A percentile compares a stretch with the other conserved stretches of the same genome.
Conservation (phyloP, 2,888 invertebrate species). For the Caenorhabditis sp. region DNA sequence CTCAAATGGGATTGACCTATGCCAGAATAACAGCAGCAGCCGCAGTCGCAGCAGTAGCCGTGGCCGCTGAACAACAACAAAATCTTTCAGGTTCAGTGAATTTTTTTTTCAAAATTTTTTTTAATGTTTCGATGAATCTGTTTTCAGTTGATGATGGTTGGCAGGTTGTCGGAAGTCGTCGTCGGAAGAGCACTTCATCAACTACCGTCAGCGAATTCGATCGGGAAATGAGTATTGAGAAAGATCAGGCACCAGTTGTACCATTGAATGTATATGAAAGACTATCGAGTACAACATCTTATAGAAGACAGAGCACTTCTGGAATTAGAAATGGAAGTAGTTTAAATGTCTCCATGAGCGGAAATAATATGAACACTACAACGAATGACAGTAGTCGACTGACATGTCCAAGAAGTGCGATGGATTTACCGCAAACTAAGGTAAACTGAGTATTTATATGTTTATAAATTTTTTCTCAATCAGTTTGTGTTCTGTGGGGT, state of each 20-base stretch:
- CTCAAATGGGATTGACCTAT: conserved; percentile 13
- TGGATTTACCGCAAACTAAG: conserved; percentile 63
- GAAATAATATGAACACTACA: not conserved
- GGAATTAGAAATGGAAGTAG: no score
- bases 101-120: not conserved
- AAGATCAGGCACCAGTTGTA: conserved; percentile 11
- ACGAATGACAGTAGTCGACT: conserved; percentile 10
- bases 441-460: no score
- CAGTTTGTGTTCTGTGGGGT: no score
- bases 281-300: conserved; percentile 22
- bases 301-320: conserved; percentile 9
- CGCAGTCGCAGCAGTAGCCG: conserved; percentile 33
- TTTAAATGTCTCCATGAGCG: no score
- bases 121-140: no score
- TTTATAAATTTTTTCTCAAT: no score
- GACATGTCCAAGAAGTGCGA: conserved; percentile 58
- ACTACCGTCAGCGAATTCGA: conserved; percentile 42
- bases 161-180: conserved; percentile 48
- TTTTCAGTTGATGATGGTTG: conserved; percentile 37
- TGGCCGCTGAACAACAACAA: conserved; percentile 3
- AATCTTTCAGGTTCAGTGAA: not conserved
- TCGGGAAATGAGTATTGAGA: conserved; percentile 30
- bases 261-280: conserved; percentile 47
- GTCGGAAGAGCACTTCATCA: conserved; percentile 45
- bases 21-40: conserved; percentile 39